Evolutionary conservation across 2,888 invertebrate species (phyloP).

Genomic region (Stenolophus ochropezus): DNA sequence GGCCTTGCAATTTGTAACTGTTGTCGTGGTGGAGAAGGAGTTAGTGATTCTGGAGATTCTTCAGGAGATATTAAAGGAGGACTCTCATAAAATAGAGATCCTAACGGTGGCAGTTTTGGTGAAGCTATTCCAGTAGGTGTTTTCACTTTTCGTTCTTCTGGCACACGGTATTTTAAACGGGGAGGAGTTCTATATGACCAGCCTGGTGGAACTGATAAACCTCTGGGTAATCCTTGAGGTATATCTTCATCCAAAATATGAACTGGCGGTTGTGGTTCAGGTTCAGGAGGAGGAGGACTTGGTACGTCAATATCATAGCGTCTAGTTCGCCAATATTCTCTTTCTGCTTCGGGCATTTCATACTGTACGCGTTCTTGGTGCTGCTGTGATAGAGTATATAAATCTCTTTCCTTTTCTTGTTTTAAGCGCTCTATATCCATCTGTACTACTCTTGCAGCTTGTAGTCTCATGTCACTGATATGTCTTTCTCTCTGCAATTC

Average conservation of each 20-base stretch:
- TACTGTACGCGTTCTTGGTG: background rate
- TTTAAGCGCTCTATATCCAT: background rate
- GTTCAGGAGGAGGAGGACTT: background rate
- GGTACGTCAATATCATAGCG: background rate
- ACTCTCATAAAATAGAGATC: conserved; percentile 30
- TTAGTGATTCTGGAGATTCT: background rate
- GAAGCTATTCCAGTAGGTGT: conserved; percentile 22
- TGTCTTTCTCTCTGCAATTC: background rate
- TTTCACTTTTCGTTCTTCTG: background rate
- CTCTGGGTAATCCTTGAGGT: background rate
- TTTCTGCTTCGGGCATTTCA: background rate
- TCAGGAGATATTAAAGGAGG: background rate
- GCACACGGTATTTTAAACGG: background rate
- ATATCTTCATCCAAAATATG: background rate
- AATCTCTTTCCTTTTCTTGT: background rate
- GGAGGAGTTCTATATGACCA: conserved; percentile 18
- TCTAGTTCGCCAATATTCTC: background rate
- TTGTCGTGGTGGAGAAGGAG: background rate
- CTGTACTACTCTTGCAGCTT: background rate
- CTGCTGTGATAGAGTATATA: background rate
- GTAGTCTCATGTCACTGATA: background rate
- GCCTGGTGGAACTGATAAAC: background rate
- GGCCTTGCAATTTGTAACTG: no score
- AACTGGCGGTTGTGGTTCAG: background rate
- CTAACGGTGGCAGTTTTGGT: background rate